Evolutionary conservation across 2,113 vertebrate species (phyloP).

Genomic region (Chlorocebus sabaeus): DNA sequence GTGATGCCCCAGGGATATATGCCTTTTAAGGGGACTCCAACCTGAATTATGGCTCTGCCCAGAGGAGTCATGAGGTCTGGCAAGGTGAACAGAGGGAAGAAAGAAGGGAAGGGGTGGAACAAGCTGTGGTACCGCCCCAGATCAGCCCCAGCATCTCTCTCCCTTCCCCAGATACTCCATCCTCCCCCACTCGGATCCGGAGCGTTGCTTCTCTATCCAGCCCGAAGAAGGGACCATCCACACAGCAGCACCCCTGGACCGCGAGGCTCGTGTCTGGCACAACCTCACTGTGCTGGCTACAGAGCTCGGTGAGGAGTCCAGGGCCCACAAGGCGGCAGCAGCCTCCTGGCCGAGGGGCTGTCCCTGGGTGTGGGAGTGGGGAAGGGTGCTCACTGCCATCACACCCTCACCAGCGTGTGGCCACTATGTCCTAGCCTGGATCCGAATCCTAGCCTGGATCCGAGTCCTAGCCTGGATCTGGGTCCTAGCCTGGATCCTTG

Average conservation of each 20-base stretch:
- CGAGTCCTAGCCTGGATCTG: neutral
- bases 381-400: neutral
- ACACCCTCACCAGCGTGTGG: neutral
- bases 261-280: slow-evolving; percentile 90
- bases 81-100: neutral
- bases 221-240: slow-evolving; percentile 90
- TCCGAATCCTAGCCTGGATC: neutral
- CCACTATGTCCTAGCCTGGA: neutral
- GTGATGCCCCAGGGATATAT: neutral
- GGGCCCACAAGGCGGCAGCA: neutral
- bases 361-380: neutral
- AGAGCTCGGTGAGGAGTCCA: slow-evolving; percentile 87
- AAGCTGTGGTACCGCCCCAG: neutral
- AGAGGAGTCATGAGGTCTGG: neutral
- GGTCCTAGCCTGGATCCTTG: neutral
- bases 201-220: slow-evolving; percentile 89
- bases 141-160: neutral
- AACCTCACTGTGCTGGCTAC: slow-evolving; percentile 91
- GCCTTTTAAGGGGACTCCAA: neutral
- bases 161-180: slow-evolving; percentile 87
- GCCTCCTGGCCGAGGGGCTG: neutral
- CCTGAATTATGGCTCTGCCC: neutral
- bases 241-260: slow-evolving; percentile 89
- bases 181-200: slow-evolving; percentile 90
- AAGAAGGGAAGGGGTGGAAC: no score